These are phyloP conservation scores for Rhodeus uyekii DNA, from an alignment of 2,797 vertebrate species.

Conservation along the genomic window DNA sequence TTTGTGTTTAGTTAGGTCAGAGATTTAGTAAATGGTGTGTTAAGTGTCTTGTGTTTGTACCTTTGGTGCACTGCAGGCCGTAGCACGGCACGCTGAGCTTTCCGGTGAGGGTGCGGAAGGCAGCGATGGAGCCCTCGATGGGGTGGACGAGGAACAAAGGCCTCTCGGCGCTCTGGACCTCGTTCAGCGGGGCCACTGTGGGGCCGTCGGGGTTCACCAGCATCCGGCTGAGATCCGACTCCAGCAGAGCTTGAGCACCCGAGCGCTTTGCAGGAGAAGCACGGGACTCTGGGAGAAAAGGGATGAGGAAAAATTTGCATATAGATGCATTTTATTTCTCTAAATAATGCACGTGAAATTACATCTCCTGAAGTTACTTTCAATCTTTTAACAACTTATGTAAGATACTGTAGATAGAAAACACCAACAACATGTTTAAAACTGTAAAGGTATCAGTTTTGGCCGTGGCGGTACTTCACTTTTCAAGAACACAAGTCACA, in stretches of 20 bases:
- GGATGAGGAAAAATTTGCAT: background rate
- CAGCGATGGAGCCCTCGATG: slow-evolving; percentile 88
- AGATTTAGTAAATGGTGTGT: no score
- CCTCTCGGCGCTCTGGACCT: slow-evolving; percentile 83
- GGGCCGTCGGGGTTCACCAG: slow-evolving; percentile 87
- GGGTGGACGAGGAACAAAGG: slow-evolving; percentile 94
- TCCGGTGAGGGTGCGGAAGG: slow-evolving; percentile 84
- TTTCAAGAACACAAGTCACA: slow-evolving; percentile 5
- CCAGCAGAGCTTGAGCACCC: slow-evolving; percentile 58
- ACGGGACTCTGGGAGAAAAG: slow-evolving; percentile 67
- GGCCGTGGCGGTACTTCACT: background rate
- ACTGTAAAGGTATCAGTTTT: background rate
- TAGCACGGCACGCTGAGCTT: slow-evolving; percentile 90
- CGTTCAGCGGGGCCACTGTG: slow-evolving; percentile 83
- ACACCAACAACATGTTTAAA: background rate
- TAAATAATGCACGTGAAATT: background rate
- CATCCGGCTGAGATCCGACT: slow-evolving; percentile 80
- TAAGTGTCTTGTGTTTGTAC: slow-evolving; percentile 66
- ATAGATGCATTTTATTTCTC: background rate
- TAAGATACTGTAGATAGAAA: background rate
- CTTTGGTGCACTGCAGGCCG: slow-evolving; percentile 94
- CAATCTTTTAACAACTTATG: background rate
- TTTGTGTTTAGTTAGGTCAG: no score
- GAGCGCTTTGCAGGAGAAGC: slow-evolving; percentile 60
- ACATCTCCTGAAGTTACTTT: background rate